phyloP scores from a whole-genome alignment of 2,797 vertebrate genomes.

The Cyprinodon diabolis region DNA sequence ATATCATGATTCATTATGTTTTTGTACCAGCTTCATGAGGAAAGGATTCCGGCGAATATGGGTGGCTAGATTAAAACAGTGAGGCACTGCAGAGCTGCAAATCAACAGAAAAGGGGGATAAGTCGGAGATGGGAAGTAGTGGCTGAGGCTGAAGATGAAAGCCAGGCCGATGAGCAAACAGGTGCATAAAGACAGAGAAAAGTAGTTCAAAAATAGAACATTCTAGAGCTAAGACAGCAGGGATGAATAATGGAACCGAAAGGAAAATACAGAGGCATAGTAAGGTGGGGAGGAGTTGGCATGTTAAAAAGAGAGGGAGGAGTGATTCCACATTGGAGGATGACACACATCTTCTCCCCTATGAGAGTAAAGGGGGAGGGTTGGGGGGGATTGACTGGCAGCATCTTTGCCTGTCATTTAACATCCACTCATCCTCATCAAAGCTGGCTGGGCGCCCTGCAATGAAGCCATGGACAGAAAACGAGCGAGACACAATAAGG shows the following conservation, averaged over 20 bases:
- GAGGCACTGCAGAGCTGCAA: slow-evolving; percentile 27
- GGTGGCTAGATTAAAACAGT: neutral
- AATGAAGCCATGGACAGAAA: slow-evolving; percentile 52
- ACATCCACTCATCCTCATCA: slow-evolving; percentile 62
- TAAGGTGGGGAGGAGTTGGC: slow-evolving; percentile 16
- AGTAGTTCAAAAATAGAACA: slow-evolving; percentile 10
- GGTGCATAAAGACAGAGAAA: slow-evolving; percentile 21
- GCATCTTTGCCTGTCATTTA: slow-evolving; percentile 64
- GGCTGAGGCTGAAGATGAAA: slow-evolving; percentile 29
- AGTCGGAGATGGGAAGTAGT: neutral
- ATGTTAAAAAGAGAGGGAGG: slow-evolving; percentile 24
- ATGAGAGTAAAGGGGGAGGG: slow-evolving; percentile 44
- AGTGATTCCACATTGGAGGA: slow-evolving; percentile 54
- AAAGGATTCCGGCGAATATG: neutral
- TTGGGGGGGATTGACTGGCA: slow-evolving; percentile 67
- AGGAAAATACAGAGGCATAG: slow-evolving; percentile 29
- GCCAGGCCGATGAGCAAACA: slow-evolving; percentile 42
- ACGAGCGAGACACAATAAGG: slow-evolving; percentile 33
- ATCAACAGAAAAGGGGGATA: slow-evolving; percentile 12
- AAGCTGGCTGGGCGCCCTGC: slow-evolving; percentile 47
- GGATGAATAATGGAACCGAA: slow-evolving; percentile 19
- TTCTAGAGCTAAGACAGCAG: slow-evolving; percentile 16
- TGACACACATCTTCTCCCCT: slow-evolving; percentile 63
- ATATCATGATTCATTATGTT: neutral
- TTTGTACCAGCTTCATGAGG: slow-evolving; percentile 11